A percentile compares a stretch with the other conserved stretches of the same genome.
phyloP scores from a whole-genome alignment of 2,797 vertebrate genomes.

The Geotrypetes seraphini region DNA sequence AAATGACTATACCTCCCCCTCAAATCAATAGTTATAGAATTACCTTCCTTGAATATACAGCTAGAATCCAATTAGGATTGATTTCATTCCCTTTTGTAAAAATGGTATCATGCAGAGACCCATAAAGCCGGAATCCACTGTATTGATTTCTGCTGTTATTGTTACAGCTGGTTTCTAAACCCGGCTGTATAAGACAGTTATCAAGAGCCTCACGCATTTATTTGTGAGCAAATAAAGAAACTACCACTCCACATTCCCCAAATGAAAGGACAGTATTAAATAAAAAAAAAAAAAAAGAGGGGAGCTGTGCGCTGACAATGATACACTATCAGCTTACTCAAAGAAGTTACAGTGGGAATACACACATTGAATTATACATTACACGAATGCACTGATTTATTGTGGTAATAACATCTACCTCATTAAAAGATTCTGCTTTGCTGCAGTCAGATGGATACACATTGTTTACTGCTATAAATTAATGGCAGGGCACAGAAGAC shows the following conservation, averaged over 20 bases:
- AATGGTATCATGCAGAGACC: constrained; percentile 55
- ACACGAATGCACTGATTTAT: constrained; percentile 97
- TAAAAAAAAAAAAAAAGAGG: constrained; percentile 21
- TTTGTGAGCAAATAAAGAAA: constrained; percentile 58
- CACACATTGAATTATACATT: constrained; percentile 99
- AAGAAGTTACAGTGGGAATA: constrained; percentile 92
- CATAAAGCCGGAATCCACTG: constrained; percentile 51
- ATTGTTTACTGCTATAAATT: constrained; percentile 98
- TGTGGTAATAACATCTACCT: constrained; percentile 97
- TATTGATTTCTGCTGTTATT: constrained; percentile 79
- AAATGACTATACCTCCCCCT: constrained; percentile 49
- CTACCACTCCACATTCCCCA: constrained; percentile 24
- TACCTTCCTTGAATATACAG: constrained; percentile 84
- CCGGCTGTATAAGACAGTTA: constrained; percentile 41
- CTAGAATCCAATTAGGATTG: constrained; percentile 78
- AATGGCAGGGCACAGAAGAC: constrained; percentile 67
- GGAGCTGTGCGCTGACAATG: constrained; percentile 79
- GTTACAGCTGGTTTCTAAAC: constrained; percentile 58
- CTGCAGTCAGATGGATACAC: constrained; percentile 71
- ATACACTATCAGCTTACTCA: constrained; percentile 91
- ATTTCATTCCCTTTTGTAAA: constrained; percentile 75
- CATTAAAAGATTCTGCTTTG: constrained; percentile 93
- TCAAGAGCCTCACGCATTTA: constrained; percentile 55
- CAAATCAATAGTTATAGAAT: constrained; percentile 90
- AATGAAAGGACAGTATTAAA: constrained; percentile 47